Evolutionary conservation across 2,113 vertebrate genomes (phyloP).

Genomic region (Hystrix cristata): DNA sequence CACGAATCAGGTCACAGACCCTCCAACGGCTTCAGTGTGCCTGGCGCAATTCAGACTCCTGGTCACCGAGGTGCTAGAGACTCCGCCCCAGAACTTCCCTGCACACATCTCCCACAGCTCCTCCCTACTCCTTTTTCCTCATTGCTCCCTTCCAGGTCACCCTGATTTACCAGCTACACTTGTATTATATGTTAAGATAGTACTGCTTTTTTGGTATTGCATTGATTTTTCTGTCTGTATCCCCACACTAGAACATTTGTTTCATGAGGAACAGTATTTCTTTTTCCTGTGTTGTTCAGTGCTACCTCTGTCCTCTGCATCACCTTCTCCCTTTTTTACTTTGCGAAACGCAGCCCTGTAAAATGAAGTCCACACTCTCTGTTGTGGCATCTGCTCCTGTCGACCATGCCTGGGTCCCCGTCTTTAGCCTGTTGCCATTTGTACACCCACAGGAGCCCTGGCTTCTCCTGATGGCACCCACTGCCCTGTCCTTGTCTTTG

Average conservation of each 20-base stretch:
- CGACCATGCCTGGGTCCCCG: neutral
- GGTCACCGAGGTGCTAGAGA: fast-evolving
- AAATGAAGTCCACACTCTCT: neutral
- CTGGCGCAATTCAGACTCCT: neutral
- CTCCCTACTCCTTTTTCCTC: neutral
- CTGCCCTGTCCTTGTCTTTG: neutral
- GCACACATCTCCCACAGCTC: neutral
- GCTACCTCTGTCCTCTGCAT: fast-evolving
- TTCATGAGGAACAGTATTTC: neutral
- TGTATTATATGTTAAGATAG: neutral
- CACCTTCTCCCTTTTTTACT: neutral
- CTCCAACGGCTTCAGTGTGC: neutral
- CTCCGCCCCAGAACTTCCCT: neutral
- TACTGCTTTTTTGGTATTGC: no score
- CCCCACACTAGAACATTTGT: neutral
- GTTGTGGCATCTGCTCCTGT: neutral
- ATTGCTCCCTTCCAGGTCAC: neutral
- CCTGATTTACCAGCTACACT: neutral
- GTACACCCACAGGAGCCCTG: no score
- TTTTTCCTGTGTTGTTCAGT: neutral
- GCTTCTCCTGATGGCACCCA: neutral
- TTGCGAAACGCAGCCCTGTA: neutral
- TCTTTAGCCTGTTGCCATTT: neutral
- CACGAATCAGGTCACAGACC: neutral
- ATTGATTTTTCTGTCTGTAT: neutral